Percentiles rank a stretch among this genome's conserved stretches.
These are phyloP conservation scores for Myotis findleyi DNA, from an alignment of 2,797 vertebrate genomes.

Conservation along the genomic window DNA sequence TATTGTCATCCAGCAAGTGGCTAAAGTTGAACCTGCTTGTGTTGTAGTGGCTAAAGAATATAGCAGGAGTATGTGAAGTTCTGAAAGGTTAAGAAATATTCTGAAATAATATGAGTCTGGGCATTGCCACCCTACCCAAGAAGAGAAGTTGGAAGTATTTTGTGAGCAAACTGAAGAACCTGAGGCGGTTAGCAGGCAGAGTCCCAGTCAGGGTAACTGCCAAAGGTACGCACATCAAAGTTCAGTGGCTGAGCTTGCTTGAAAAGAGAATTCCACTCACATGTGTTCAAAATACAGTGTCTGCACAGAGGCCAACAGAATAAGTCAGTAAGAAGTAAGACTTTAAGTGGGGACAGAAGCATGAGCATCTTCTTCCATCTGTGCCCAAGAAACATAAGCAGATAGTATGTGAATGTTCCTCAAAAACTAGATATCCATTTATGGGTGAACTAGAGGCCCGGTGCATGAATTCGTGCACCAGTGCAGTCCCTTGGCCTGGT, in stretches of 20 bases:
- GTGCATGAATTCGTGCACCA: no score
- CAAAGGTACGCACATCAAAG: not conserved
- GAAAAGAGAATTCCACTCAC: not conserved
- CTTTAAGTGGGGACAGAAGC: not conserved
- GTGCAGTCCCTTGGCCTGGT: no score
- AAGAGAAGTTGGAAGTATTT: not conserved
- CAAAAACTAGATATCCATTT: not conserved
- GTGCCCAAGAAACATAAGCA: not conserved
- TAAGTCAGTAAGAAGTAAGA: not conserved
- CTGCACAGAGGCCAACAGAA: not conserved
- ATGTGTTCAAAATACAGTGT: not conserved
- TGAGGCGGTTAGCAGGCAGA: not conserved
- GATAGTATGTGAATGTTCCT: not conserved
- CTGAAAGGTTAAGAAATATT: not conserved
- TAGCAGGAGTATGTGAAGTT: not conserved
- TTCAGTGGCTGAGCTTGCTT: not conserved
- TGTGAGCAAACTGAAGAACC: not conserved
- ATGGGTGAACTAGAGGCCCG: not conserved
- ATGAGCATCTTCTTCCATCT: not conserved
- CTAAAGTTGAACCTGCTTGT: not conserved
- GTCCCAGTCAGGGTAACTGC: not conserved
- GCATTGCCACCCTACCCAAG: not conserved
- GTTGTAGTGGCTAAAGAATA: not conserved
- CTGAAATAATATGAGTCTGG: not conserved
- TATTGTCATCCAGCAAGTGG: not conserved